Evolutionary conservation across 1,140 invertebrate genomes (phyloP).

Genomic region (Agrypnia vestita): DNA sequence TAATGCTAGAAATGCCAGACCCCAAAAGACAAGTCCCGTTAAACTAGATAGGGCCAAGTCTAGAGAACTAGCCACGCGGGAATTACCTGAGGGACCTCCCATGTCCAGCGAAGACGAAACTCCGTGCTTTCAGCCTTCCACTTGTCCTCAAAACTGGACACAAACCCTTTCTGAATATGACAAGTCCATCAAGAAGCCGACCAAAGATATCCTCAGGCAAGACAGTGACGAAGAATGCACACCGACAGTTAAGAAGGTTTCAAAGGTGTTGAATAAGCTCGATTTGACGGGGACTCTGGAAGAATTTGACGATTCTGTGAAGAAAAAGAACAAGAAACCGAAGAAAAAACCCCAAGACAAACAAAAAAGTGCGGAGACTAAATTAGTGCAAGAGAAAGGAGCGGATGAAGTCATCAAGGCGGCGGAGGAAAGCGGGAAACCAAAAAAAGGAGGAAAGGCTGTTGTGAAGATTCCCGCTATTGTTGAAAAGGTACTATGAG

Average conservation of each 20-base stretch:
- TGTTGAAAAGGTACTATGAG: constrained; percentile 69
- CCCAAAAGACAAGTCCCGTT: constrained; percentile 63
- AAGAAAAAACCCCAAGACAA: constrained; percentile 68
- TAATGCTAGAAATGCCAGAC: not conserved
- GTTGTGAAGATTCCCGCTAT: constrained; percentile 65
- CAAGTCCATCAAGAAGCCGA: constrained; percentile 40
- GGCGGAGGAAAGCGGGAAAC: constrained; percentile 52
- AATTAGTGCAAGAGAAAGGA: constrained; percentile 57
- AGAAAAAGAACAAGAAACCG: constrained; percentile 67
- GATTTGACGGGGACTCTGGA: constrained; percentile 70
- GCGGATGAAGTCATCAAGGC: constrained; percentile 62
- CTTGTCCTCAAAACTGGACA: constrained; percentile 66
- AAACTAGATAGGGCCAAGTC: constrained; percentile 71
- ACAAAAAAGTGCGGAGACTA: constrained; percentile 58
- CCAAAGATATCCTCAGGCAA: constrained; percentile 25
- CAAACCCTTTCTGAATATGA: constrained; percentile 61
- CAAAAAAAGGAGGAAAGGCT: constrained; percentile 59
- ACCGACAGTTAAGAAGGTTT: constrained; percentile 49
- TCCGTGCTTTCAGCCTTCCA: constrained; percentile 61
- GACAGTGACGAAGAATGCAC: constrained; percentile 38
- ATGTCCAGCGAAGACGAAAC: constrained; percentile 70
- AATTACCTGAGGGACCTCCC: constrained; percentile 57
- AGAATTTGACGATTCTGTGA: constrained; percentile 72
- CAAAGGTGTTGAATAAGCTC: constrained; percentile 65
- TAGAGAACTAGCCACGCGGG: constrained; percentile 66